A percentile compares a stretch with the other conserved stretches of the same genome.
phyloP scores from a whole-genome alignment of 1,140 invertebrate genomes.

The Rhyacophila brunnea region DNA sequence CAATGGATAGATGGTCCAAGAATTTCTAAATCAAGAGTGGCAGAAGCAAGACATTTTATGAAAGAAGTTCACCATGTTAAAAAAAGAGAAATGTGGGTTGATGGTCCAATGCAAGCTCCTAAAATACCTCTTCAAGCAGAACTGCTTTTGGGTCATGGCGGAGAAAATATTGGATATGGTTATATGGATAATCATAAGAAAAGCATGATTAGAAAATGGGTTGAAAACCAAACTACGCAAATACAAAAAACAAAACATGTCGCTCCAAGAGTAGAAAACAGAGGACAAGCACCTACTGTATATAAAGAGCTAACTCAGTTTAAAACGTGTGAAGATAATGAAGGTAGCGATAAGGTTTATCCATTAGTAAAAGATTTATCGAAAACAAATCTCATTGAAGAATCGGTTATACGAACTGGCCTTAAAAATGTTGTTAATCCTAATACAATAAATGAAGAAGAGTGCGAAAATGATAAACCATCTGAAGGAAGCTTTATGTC shows the following conservation, averaged over 20 bases:
- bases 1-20: slow-evolving; percentile 95
- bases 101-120: slow-evolving; percentile 72
- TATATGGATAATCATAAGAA: slow-evolving; percentile 91
- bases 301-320: slow-evolving; percentile 65
- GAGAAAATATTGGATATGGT: slow-evolving; percentile 64
- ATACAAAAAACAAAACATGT: slow-evolving; percentile 60
- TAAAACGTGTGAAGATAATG: slow-evolving; percentile 60
- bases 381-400: slow-evolving; percentile 56
- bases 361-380: slow-evolving; percentile 48
- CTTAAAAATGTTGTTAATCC: slow-evolving; percentile 53
- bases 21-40: slow-evolving; percentile 79
- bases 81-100: slow-evolving; percentile 89
- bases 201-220: slow-evolving; percentile 91
- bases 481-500: slow-evolving; percentile 13
- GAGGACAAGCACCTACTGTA: slow-evolving; percentile 38
- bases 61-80: slow-evolving; percentile 72
- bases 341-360: slow-evolving; percentile 50
- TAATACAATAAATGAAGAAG: slow-evolving; percentile 53
- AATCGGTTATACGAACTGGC: slow-evolving; percentile 57
- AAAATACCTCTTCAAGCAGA: slow-evolving; percentile 48
- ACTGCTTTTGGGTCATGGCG: slow-evolving; percentile 47
- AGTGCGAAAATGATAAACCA: slow-evolving; percentile 34
- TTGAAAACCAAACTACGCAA: slow-evolving; percentile 84
- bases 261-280: slow-evolving; percentile 47
- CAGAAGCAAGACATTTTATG: slow-evolving; percentile 74